phyloP scores from a whole-genome alignment of 64 coral and sea anemone species.

The Stichodactyla mertensii region DNA sequence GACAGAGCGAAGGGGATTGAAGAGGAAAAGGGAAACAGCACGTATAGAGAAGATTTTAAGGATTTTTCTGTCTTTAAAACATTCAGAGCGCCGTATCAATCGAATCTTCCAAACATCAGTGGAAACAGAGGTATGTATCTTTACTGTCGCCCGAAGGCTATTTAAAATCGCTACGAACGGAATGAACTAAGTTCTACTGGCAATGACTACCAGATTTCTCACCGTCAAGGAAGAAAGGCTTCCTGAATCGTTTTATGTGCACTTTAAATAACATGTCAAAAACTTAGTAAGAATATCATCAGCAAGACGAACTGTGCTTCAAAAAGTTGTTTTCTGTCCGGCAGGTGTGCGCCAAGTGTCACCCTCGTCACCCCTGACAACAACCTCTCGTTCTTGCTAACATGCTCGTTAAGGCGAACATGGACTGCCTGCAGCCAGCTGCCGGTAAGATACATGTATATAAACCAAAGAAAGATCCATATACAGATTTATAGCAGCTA shows the following conservation, averaged over 20 bases:
- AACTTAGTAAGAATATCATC: too few species aligned
- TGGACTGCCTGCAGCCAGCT: conserved; percentile 18
- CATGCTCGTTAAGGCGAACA: conserved; percentile 12
- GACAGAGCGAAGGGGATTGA: not conserved
- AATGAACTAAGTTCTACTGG: too few species aligned
- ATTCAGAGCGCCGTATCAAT: not conserved
- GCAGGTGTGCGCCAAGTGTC: not conserved
- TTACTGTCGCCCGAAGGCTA: too few species aligned
- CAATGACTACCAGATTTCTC: too few species aligned
- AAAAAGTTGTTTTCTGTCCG: too few species aligned
- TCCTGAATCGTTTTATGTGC: too few species aligned
- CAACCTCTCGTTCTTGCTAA: conserved; percentile 37
- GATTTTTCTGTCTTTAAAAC: not conserved
- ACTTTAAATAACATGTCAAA: too few species aligned
- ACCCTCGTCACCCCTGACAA: conserved; percentile 39
- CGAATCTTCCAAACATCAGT: not conserved
- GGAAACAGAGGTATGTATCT: not conserved
- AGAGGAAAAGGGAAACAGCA: not conserved
- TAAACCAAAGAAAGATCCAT: too few species aligned
- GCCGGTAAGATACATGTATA: not conserved
- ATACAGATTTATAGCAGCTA: too few species aligned
- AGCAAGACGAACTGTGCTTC: too few species aligned
- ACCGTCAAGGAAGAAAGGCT: too few species aligned
- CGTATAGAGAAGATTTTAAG: not conserved
- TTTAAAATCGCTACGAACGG: too few species aligned